Evolutionary conservation across 2,888 invertebrate species (phyloP), one percentile per base, ranked within the genome.

Genomic region (Temnothorax rugatulus): DNA sequence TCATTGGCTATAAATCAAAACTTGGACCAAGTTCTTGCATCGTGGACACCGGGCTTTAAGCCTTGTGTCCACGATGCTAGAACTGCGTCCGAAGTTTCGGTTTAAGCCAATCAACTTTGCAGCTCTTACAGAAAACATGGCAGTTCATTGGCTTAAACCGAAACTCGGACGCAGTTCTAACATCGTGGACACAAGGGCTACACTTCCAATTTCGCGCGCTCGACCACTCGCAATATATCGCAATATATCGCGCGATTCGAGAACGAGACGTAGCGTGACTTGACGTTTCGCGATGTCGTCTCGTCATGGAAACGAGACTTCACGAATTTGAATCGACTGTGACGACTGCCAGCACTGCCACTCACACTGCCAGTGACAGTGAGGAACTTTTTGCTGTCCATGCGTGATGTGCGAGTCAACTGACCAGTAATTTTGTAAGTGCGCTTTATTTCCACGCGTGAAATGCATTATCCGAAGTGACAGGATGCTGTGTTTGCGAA

Each of bases 401-500:
- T 82, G 63, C 57, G 64, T 85, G 57, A 75, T 68, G 63, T 75
- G 25, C 29, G 18, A 63, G 5, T 64, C 57, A 50, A 64, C 71
- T 54, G 41, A 59, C 47, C 41, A 50, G 44, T 82, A 68, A 79
- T 86, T 81, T 81, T 76, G 71, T 83, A 86, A 85, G 86, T 83
- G 44, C 29, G 5, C 21, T 21, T 64, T 38, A 50, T 85, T 66
- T 50, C 15, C 47, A 15, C 18, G 11, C 66, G 21, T 18, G 47
- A 9, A 11, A 71, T 29, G 63, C 18, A 21, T 44, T 2, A 4
- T 34, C 7, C n/a, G 21, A 15, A 11, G 44, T 47, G 59, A 25
- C 18, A 11, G 4, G 5, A 52, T 5, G 8, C 18, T 18, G 21
- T 15, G 34, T 0, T 21, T 25, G 18, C 8, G 25, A 77, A 47